phyloP scores from a whole-genome alignment of 2,888 invertebrate species.

The Dasypogon diadema region DNA sequence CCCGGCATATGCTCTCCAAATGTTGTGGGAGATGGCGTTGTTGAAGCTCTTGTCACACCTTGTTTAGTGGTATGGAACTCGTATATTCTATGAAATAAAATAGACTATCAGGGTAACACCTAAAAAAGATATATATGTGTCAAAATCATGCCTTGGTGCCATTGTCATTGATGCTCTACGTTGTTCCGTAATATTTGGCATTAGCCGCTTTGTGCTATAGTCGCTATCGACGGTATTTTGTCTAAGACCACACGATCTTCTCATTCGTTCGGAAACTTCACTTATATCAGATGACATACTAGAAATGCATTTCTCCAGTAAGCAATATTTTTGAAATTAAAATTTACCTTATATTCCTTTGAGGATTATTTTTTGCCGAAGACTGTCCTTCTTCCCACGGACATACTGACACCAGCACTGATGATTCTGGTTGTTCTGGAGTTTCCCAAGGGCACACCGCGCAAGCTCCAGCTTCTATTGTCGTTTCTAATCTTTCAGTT shows the following conservation, averaged over 20 bases:
- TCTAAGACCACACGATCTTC: slow-evolving; percentile 75
- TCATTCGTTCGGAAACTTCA: slow-evolving; percentile 73
- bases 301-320: no score
- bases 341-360: slow-evolving; percentile 51
- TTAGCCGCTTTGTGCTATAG: slow-evolving; percentile 68
- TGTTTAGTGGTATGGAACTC: slow-evolving; percentile 61
- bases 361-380: slow-evolving; percentile 1
- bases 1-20: slow-evolving; percentile 15
- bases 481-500: slow-evolving; percentile 63
- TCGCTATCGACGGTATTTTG: slow-evolving; percentile 77
- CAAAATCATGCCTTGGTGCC: slow-evolving; percentile 66
- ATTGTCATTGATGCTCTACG: slow-evolving; percentile 67
- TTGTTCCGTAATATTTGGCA: slow-evolving; percentile 65
- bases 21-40: slow-evolving; percentile 60
- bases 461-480: slow-evolving; percentile 61
- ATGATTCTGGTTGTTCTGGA: slow-evolving; percentile 58
- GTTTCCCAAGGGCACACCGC: slow-evolving; percentile 68
- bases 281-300: slow-evolving; percentile 75
- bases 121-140: no score
- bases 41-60: slow-evolving; percentile 57
- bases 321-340: no score
- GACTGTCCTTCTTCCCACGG: slow-evolving; percentile 64
- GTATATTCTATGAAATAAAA: slow-evolving; percentile 54
- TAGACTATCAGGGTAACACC: no score
- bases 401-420: slow-evolving; percentile 63